Base-by-base conservation (phyloP, 2,797 vertebrate species). In the Etheostoma nigrum region DNA sequence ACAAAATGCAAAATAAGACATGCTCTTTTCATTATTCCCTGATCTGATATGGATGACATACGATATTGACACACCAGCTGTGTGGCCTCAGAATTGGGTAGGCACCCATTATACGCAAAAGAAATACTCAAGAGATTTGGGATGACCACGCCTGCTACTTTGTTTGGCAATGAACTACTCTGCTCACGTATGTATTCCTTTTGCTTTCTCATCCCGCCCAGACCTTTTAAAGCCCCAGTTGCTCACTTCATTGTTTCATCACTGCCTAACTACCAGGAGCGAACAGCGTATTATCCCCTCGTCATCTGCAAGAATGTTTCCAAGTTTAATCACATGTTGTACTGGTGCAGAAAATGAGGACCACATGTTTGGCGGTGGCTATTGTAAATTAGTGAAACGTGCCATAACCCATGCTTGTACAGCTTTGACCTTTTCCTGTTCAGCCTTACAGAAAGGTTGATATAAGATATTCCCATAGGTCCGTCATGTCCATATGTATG, bases 361-460 rank as follows among this genome's bases (percentile, higher is more conserved):
- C 76, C 91, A 92, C 42, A 69, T 93, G 90, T 91, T 85, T 88
- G 89, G 85, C 8, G 0, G 53, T 57, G 81, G 76, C 51, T 74
- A 36, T 71, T 72, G 65, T 62, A 62, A 76, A 77, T 70, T 30
- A 71, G 42, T 65, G 51, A 52, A 84, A 89, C 67, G 65, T 70
- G 51, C 59, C 77, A 83, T 79, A 85, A 72, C 78, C 42, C 44
- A 8, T 76, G 23, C 74, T 86, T 85, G 61, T 79, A 85, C 68
- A 78, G 74, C 72, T 73, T 77, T 78, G 51, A 82, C 82, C 63
- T 81, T 64, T 83, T 79, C 59, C 65, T 66, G 42, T 88, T 44
- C 76, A 57, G 16, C 59, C 47, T 65, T n/a, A 62, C 51, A 36
- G 36, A 49, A 63, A 78, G 44, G 44, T 76, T 87, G 81, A 70